Percentiles rank a stretch among this genome's conserved stretches.
phyloP scores from a whole-genome alignment of 2,113 vertebrate species.

The Talpa occidentalis region DNA sequence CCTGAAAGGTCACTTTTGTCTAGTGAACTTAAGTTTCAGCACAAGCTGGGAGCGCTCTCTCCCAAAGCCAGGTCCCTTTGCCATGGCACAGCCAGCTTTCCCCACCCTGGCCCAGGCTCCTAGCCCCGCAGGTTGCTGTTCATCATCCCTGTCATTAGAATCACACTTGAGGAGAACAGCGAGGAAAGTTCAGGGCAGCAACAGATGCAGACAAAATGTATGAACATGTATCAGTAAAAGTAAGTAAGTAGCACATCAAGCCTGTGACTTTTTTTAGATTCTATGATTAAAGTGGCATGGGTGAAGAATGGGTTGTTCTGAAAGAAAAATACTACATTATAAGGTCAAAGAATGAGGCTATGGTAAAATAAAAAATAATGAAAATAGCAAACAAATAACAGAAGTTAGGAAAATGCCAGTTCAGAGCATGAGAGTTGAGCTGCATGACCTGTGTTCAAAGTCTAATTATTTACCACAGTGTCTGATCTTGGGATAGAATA shows the following conservation, averaged over 20 bases:
- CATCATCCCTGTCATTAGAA: background rate
- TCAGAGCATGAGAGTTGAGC: background rate
- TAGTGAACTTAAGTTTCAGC: background rate
- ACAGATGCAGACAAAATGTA: background rate
- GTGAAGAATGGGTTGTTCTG: background rate
- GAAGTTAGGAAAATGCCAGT: background rate
- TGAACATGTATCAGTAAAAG: background rate
- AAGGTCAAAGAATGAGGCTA: background rate
- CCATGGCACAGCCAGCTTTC: background rate
- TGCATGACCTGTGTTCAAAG: background rate
- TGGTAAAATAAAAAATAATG: background rate
- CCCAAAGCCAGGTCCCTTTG: background rate
- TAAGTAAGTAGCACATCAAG: background rate
- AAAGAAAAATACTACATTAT: constrained; percentile 36
- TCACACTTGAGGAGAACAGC: background rate
- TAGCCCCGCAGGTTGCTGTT: background rate
- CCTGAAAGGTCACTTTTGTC: background rate
- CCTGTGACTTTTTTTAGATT: background rate
- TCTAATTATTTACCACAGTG: background rate
- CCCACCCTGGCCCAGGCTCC: background rate
- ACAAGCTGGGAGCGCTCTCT: background rate
- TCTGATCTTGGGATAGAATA: background rate
- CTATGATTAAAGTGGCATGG: background rate
- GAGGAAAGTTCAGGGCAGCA: background rate
- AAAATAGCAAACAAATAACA: background rate